Percentiles rank a stretch among this genome's conserved stretches.
Conservation (phyloP, 1,140 invertebrate species). For the Drosophila fuyamai region DNA sequence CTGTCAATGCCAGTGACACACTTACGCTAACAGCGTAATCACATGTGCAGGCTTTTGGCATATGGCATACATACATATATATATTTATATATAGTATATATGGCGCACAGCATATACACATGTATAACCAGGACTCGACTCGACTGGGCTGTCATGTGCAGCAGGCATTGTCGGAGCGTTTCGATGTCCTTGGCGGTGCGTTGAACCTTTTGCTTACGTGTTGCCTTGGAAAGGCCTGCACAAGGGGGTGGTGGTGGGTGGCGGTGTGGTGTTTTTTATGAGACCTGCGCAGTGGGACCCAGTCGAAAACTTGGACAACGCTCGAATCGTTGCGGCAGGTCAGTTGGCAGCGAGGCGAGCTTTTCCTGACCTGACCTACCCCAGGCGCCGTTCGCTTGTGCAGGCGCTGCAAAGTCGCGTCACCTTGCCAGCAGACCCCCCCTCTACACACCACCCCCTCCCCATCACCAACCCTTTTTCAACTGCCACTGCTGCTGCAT, state of each 20-base stretch:
- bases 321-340: constrained; percentile 63
- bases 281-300: constrained; percentile 59
- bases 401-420: constrained; percentile 51
- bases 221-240: constrained; percentile 73
- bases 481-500: neutral
- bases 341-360: constrained; percentile 51
- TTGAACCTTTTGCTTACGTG: constrained; percentile 70
- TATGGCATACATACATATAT: constrained; percentile 5
- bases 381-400: constrained; percentile 30
- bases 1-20: constrained; percentile 61
- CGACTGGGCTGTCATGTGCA: constrained; percentile 46
- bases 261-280: neutral
- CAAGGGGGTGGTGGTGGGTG: neutral
- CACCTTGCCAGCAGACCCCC: constrained; percentile 11
- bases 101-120: neutral
- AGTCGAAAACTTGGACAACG: constrained; percentile 29
- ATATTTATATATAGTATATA: neutral
- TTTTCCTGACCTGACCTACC: constrained; percentile 65
- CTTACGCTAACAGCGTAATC: constrained; percentile 44
- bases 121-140: constrained; percentile 14
- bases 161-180: constrained; percentile 51
- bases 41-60: constrained; percentile 20
- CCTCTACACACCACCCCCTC: too few relatives aligned
- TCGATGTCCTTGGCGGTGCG: constrained; percentile 77
- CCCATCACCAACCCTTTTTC: neutral